Evolutionary conservation across 37 sponge, comb jelly and placozoan genomes (phyloP).

Genomic region (Cladorhizidae sp.): DNA sequence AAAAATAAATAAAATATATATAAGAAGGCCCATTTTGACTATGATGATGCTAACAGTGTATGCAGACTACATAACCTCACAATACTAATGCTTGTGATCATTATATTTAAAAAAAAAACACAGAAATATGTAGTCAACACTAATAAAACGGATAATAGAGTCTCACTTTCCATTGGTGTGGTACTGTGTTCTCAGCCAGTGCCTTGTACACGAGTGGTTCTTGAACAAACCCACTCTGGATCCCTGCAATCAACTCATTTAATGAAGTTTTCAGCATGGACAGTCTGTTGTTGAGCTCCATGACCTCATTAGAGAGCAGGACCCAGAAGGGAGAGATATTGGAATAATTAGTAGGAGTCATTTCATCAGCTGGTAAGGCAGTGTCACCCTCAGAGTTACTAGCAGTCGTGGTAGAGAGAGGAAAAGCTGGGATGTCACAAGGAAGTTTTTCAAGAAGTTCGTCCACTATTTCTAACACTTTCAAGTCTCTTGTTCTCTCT

Average conservation of each 20-base stretch:
- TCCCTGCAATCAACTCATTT: background rate
- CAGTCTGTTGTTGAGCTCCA: constrained; percentile 4
- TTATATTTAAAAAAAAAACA: no score
- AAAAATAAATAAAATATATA: no score
- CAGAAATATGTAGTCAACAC: no score
- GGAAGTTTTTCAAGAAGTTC: constrained; percentile 3
- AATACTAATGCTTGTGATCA: no score
- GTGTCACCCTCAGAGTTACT: no score
- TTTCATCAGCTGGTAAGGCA: no score
- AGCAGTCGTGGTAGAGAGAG: no score
- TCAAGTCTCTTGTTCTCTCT: background rate
- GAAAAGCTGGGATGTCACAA: background rate
- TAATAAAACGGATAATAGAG: no score
- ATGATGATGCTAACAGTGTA: no score
- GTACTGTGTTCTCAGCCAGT: constrained; percentile 10
- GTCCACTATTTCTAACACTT: background rate
- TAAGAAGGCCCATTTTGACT: no score
- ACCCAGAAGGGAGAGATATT: constrained; percentile 27
- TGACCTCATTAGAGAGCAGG: constrained; percentile 6
- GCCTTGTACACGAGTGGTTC: constrained; percentile 3
- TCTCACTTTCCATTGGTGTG: constrained; percentile 22
- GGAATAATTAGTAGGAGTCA: no score
- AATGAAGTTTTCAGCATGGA: background rate
- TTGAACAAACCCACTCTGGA: background rate
- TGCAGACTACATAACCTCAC: no score